phyloP scores from a whole-genome alignment of 2,888 invertebrate species.

The Drosophila austrosaltans region DNA sequence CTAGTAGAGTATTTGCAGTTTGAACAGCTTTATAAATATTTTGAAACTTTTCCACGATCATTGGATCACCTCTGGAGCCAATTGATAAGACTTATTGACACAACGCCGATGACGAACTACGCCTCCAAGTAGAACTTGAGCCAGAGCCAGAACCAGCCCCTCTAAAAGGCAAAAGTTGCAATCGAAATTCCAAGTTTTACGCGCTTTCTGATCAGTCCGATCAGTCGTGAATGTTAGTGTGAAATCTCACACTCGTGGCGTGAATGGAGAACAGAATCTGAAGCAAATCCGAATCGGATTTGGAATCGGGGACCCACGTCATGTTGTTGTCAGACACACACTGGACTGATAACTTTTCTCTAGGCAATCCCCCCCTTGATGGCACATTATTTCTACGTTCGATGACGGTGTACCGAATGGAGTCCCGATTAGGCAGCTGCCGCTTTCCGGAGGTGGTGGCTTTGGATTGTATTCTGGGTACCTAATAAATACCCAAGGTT shows the following conservation, averaged over 20 bases:
- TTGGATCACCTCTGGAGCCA: conserved; percentile 38
- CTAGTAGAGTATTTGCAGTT: background rate
- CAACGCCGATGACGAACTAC: conserved; percentile 33
- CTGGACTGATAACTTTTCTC: conserved; percentile 69
- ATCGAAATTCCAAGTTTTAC: conserved; percentile 1
- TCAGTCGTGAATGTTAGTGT: conserved; percentile 21
- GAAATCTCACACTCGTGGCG: conserved; percentile 39
- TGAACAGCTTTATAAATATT: conserved; percentile 37
- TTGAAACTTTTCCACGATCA: conserved; percentile 60
- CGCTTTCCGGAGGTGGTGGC: conserved; percentile 42
- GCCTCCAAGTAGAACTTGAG: background rate
- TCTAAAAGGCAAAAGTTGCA: background rate
- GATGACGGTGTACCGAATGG: conserved; percentile 72
- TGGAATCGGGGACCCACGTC: conserved; percentile 51
- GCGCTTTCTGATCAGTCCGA: conserved; percentile 9
- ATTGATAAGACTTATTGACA: conserved; percentile 76
- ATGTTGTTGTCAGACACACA: conserved; percentile 34
- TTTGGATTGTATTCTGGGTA: conserved; percentile 20
- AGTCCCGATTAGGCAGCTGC: conserved; percentile 52
- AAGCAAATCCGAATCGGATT: conserved; percentile 7
- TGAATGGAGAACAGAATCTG: conserved; percentile 19
- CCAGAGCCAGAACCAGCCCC: conserved; percentile 1
- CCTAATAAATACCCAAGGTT: conserved; percentile 40
- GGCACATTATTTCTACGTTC: conserved; percentile 71
- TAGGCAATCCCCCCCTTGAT: conserved; percentile 76